Conservation (phyloP, 2,888 invertebrate genomes). For the Drosophila quasianomalipes region DNA sequence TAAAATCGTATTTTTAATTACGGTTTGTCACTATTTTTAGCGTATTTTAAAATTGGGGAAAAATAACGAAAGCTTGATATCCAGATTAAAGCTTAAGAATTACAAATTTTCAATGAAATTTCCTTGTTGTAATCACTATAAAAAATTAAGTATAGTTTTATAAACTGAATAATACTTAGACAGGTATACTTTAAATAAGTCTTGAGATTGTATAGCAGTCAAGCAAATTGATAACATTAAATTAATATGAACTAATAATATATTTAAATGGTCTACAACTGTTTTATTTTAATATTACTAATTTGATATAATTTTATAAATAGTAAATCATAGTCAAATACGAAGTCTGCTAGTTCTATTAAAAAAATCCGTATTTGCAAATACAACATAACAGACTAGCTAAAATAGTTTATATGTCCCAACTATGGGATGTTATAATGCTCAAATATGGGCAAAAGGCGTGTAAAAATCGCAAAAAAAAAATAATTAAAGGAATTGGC, state of each 20-base stretch:
- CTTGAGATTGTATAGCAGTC: neutral
- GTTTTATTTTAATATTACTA: neutral
- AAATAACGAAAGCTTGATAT: neutral
- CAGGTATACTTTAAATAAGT: neutral
- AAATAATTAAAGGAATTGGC: constrained; percentile 38
- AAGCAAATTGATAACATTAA: neutral
- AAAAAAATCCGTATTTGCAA: neutral
- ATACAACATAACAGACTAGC: neutral
- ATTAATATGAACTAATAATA: neutral
- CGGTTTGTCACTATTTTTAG: too few relatives aligned
- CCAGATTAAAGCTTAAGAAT: neutral
- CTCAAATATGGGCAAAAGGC: constrained; percentile 51
- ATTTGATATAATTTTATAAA: neutral
- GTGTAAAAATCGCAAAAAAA: constrained; percentile 25
- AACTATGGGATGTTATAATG: constrained; percentile 5
- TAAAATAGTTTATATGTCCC: constrained; percentile 16
- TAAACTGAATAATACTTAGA: neutral
- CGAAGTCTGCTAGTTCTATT: neutral
- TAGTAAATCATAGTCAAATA: neutral
- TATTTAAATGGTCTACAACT: neutral
- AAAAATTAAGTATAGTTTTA: neutral
- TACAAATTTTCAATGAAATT: neutral
- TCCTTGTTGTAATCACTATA: neutral
- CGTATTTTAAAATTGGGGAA: too few relatives aligned
- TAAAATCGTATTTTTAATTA: neutral